Evolutionary conservation across 2,113 vertebrate species (phyloP), one percentile per base, ranked within the genome.

Genomic region (Rattus rattus): DNA sequence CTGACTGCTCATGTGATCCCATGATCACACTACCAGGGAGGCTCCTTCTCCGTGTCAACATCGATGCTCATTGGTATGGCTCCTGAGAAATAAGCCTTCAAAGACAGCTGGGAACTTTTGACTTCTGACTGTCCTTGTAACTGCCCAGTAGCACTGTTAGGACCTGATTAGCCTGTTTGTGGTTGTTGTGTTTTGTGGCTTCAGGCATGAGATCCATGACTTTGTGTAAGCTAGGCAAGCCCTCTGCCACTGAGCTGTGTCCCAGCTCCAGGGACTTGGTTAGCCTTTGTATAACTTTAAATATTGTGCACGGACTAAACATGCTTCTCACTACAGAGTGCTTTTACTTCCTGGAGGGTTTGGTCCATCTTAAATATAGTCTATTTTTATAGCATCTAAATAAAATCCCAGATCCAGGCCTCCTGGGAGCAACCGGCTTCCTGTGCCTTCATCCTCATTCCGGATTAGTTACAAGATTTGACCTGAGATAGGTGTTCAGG

Each of bases 311-410:
- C 20, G 36, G 49, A n/a, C n/a, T 54, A 47, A 75, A 2, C 33
- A 14, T 26, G 28, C 56, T 30, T 69, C 5, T 92, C 33, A 80
- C 0, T 52, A 16, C 11, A 19, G 56, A 63, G 43, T 65, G 52
- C 73, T 33, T 26, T 47, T n/a, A 36, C 30, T 65, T 16, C 43
- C 54, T 22, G 47, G 17, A 36, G 5, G 1, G 26, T 59, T 43
- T 75, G 67, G 56, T 84, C 79, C 47, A 36, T 88, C n/a, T 94
- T 86, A 90, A 75, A 49, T 61, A 47, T n/a, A 70, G 47, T 54
- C 30, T 52, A n/a, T 95, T 96, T 91, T 88, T 52, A 13, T 43
- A 91, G 67, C 17, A 80, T 67, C 39, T 91, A 77, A 84, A 36
- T 88, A 67, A 83, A 77, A 72, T 13, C 69, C 52, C 59, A 94